Base-by-base conservation (phyloP, 1,140 invertebrate genomes). In the Pseudomyrmex gracilis region DNA sequence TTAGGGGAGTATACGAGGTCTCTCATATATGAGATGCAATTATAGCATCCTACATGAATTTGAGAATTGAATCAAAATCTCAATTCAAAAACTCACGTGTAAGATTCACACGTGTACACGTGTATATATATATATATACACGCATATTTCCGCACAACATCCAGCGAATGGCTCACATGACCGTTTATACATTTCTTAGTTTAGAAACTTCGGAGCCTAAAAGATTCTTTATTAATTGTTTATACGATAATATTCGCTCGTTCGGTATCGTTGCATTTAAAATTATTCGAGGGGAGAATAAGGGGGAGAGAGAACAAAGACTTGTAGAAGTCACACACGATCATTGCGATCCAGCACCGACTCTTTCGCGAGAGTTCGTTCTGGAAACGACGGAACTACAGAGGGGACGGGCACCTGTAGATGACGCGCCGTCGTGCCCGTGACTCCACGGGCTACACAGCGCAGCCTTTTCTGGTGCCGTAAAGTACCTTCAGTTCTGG, bases 401-500 rank as follows among this genome's bases (percentile, higher is more conserved):
- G 60, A 43, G 45, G 10, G 1, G 43, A 24, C 2, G 43, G 17
- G 55, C 78, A 86, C 47, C 58, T 74, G 57, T 82, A 86, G 43
- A 87, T 77, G 73, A 82, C 83, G 43, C 61, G 58, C 1, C 73
- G 83, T 10, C 71, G 83, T 53, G 88, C 86, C 34, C 90, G 84
- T 7, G n/a, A 55, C 83, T 78, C 85, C 68, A 85, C 84, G 71
- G 85, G 87, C 88, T 97, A 98, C 93, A 98, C 96, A 85, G 96
- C 96, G 93, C 97, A 98, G 49, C 97, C 97, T 92, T 96, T 97
- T 90, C 96, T 95, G 63, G 95, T 95, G 55, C 97, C 97, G 90
- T 97, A 98, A 49, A 98, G 95, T 64, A 97, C 96, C 91, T 97
- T 98, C 60, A 98, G 95, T 94, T 98, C 97, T 1, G 97, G 97